Evolutionary conservation across 2,797 vertebrate genomes (phyloP), one percentile per base, ranked within the genome.

Genomic region (Decapterus maruadsi): DNA sequence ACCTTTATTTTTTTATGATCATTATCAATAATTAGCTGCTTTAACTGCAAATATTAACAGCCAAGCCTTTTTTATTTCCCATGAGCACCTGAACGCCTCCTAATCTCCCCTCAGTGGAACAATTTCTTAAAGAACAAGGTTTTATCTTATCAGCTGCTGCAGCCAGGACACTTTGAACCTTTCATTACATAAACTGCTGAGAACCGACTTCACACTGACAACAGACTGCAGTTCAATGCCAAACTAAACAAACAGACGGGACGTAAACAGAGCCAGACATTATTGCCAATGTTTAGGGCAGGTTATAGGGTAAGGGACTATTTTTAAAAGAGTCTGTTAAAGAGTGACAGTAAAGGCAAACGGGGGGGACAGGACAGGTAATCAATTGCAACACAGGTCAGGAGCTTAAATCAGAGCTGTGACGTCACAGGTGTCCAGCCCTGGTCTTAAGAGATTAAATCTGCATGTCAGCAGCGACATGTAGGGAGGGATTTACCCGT

Each of bases 361-460:
- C 1, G 56, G 34, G 51, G 43, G 56, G 45, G 51, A 43, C n/a
- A n/a, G n/a, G n/a, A 14, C 43, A 38, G 61, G 20, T 68, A 56
- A 80, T 78, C 48, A 4, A 74, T 20, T 8, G 43, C 14, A 40
- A 45, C 61, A 66, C 40, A 54, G 65, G 67, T 80, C 64, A 63
- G 3, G 56, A 80, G 57, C 16, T 29, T 12, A 51, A 75, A 40
- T 72, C 68, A 62, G 20, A 81, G 20, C 8, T 3, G 56, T 71
- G 68, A 76, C 38, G 55, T 75, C 61, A 74, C 36, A 36, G 16
- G 45, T 40, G 36, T 26, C 48, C 51, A 17, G 67, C 16, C 4
- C 19, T 20, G 68, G 51, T 67, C 76, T 85, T 82, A 85, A 78
- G 77, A 85, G 83, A 85, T 89, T 85, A 86, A 78, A 71, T 54